Base-by-base conservation (phyloP, 1,140 invertebrate genomes). In the Drosophila sucinea region DNA sequence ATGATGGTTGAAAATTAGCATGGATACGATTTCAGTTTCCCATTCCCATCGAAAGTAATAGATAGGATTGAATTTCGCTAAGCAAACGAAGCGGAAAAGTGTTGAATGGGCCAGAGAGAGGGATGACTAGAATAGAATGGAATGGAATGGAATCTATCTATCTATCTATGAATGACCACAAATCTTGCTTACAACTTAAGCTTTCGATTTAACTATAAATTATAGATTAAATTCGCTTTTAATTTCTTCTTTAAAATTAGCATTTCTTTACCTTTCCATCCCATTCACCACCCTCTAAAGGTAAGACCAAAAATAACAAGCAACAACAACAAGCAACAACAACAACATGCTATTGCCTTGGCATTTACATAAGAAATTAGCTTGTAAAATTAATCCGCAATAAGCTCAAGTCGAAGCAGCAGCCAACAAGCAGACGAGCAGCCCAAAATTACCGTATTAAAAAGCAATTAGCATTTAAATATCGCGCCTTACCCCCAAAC, bases 381-480 rank as follows among this genome's bases (percentile, higher is more conserved):
- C 89, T 86, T 86, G 89, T 91, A 90, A 82, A 91, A 91, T 90
- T 91, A 91, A 91, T 91, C 89, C 85, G 75, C 89, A 91, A 91
- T 91, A 91, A 91, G 89, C 82, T 80, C 69, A 63, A 63, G 61
- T 77, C 82, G 70, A 83, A 79, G 44, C 25, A 51, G 44, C 74
- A 70, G 69, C 47, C 67, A 64, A 11, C 64, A 54, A 69, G 40
- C 73, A 81, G 70, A 10, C 65, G 60, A 70, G 41, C 74, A 81
- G 79, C 64, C 67, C 44, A 81, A 91, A 91, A 91, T 91, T 91
- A 83, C 71, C 73, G 90, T 84, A 91, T 91, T 91, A 91, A 87
- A 91, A 91, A 91, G 90, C 90, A 91, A 91, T 91, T 91, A 91
- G 89, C 90, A 89, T 91, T 91, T 77, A 79, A 85, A 80, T 81